Evolutionary conservation across 2,797 vertebrate genomes (phyloP).

Genomic region (Halcyon leucocephala): DNA sequence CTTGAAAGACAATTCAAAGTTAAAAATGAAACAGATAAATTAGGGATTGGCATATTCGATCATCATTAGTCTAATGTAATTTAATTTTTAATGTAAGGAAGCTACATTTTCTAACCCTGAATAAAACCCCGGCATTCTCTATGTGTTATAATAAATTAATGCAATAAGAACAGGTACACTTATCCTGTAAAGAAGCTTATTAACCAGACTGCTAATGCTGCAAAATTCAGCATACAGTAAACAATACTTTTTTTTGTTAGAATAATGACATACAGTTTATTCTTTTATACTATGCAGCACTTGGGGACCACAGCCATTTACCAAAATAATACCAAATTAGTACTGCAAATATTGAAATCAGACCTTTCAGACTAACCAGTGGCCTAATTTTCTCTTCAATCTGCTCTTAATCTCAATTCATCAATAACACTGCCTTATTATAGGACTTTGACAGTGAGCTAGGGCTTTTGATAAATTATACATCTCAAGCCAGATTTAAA

Average conservation of each 20-base stretch:
- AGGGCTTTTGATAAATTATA: conserved; percentile 97
- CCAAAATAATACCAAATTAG: conserved; percentile 93
- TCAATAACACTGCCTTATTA: conserved; percentile 96
- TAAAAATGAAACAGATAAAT: conserved; percentile 70
- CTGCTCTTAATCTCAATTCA: conserved; percentile 97
- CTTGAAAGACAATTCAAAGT: conserved; percentile 72
- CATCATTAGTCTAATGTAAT: conserved; percentile 74
- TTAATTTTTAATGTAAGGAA: conserved; percentile 76
- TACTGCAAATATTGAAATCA: conserved; percentile 92
- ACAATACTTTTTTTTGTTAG: conserved; percentile 81
- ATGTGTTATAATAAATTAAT: conserved; percentile 78
- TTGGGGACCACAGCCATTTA: conserved; percentile 83
- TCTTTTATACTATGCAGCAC: conserved; percentile 76
- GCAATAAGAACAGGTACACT: conserved; percentile 80
- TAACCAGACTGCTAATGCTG: conserved; percentile 80
- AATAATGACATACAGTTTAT: conserved; percentile 78
- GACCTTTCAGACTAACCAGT: conserved; percentile 86
- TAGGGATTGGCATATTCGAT: conserved; percentile 18
- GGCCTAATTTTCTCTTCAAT: conserved; percentile 93
- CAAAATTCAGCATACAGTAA: conserved; percentile 75
- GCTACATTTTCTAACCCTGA: conserved; percentile 71
- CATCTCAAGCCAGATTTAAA: conserved; percentile 96
- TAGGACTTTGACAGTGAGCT: conserved; percentile 91
- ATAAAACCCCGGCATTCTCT: conserved; percentile 71
- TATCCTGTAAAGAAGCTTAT: conserved; percentile 81